A percentile compares a stretch with the other conserved stretches of the same genome.
Evolutionary conservation across 2,113 vertebrate species (phyloP).

Genomic region (Spheniscus mendiculus): DNA sequence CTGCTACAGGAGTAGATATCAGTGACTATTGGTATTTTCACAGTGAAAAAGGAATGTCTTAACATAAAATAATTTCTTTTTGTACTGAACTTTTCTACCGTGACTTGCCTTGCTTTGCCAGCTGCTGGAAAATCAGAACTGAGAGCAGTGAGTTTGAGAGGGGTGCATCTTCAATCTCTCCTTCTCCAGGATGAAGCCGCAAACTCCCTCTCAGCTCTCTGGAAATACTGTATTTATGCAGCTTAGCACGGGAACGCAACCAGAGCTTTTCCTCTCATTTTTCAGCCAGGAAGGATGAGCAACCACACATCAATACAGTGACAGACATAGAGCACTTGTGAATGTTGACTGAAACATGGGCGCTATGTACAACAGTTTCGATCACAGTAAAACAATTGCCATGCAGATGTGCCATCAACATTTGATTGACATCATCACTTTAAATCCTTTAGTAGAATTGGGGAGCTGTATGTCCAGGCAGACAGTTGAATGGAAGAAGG

Average conservation of each 20-base stretch:
- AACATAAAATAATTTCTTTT: not conserved
- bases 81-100: not conserved
- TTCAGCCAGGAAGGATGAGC: conserved; percentile 37
- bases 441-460: not conserved
- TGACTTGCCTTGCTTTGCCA: not conserved
- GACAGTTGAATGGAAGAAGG: not conserved
- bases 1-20: not conserved
- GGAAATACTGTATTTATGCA: not conserved
- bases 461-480: not conserved
- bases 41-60: not conserved
- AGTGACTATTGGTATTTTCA: not conserved
- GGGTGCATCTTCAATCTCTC: not conserved
- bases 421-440: not conserved
- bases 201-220: not conserved
- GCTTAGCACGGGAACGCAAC: not conserved
- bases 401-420: not conserved
- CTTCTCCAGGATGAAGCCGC: not conserved
- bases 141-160: not conserved
- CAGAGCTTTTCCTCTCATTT: conserved; percentile 2
- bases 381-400: conserved; percentile 6
- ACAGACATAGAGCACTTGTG: conserved; percentile 32
- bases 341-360: conserved; percentile 11
- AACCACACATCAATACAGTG: not conserved
- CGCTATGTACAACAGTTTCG: not conserved
- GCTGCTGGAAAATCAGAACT: not conserved